phyloP scores from a whole-genome alignment of 2,888 invertebrate species.

The Hirtodrosophila histrioides region DNA sequence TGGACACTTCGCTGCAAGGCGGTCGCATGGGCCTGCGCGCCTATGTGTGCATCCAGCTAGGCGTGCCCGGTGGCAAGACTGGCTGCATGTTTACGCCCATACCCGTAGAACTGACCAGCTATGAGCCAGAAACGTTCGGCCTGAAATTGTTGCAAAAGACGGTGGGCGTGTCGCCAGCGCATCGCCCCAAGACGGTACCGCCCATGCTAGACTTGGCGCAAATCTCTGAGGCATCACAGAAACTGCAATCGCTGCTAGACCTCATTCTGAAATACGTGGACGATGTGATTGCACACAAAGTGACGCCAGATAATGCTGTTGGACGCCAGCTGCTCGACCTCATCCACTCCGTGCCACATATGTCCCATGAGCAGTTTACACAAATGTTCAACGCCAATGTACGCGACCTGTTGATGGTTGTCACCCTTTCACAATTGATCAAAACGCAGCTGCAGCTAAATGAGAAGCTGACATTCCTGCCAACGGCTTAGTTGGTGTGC shows the following conservation, averaged over 20 bases:
- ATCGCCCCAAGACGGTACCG: slow-evolving; percentile 87
- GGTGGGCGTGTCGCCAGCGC: slow-evolving; percentile 86
- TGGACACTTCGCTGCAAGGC: slow-evolving; percentile 95
- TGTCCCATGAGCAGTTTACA: slow-evolving; percentile 95
- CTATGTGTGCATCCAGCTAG: slow-evolving; percentile 95
- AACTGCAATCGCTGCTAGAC: slow-evolving; percentile 91
- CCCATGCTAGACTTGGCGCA: slow-evolving; percentile 91
- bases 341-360: slow-evolving; percentile 95
- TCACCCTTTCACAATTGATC: slow-evolving; percentile 97
- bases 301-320: slow-evolving; percentile 92
- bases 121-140: slow-evolving; percentile 95
- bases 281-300: slow-evolving; percentile 93
- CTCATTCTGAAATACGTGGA: slow-evolving; percentile 94
- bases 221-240: slow-evolving; percentile 93
- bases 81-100: slow-evolving; percentile 99
- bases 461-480: slow-evolving; percentile 95
- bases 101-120: slow-evolving; percentile 93
- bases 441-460: slow-evolving; percentile 98
- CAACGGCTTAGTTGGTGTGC: slow-evolving; percentile 86
- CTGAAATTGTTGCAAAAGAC: slow-evolving; percentile 94
- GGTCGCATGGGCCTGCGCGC: slow-evolving; percentile 97
- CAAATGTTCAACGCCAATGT: slow-evolving; percentile 98
- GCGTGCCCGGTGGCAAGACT: slow-evolving; percentile 96
- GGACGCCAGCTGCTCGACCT: slow-evolving; percentile 96
- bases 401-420: slow-evolving; percentile 98